Base-by-base conservation (phyloP, 53 echinoderm and acorn worm genomes). In the Astropecten irregularis region DNA sequence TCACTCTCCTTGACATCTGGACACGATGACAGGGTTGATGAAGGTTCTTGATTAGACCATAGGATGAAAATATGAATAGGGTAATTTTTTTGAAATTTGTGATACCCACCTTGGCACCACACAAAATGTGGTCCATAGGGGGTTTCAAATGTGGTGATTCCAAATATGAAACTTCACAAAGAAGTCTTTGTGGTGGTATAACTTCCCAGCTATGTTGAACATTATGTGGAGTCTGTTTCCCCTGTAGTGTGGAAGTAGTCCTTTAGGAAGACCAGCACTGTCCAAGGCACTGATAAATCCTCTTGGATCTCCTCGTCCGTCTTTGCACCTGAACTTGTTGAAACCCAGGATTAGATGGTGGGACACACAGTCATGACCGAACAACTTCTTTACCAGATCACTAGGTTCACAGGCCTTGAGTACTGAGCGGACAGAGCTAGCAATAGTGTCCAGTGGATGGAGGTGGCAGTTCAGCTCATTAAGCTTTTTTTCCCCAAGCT, bases 161-260 rank as follows among this genome's bases (percentile, higher is more conserved):
- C n/a, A n/a, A n/a, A n/a, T n/a, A n/a, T n/a, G n/a, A 76, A 10
- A 84, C 28, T 36, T 21, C 25, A n/a, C n/a, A n/a, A n/a, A n/a
- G n/a, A n/a, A n/a, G n/a, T n/a, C 7, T n/a, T 29, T 27, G 56
- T 85, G 66, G 13, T 62, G 34, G 3, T 59, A 16, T 2, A 90
- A 64, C 71, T 69, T 90, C 1, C 90, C 90, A 85, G 81, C 32
- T 8, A 90, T 85, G 82, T 84, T 69, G 44, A 81, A 90, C n/a
- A 90, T 30, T 0, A 90, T 49, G 55, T 90, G 85, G 0, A 90
- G 46, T 14, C 84, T 16, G 54, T 90, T 85, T 0, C 90, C 85
- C 26, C 90, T 55, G 42, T 85, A 85, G 15, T 85, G 50, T 25
- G 90, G 85, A 21, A 84, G 30, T 14, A 90, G 34, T 26, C 90